Evolutionary conservation across 1,140 invertebrate species (phyloP).

Genomic region (Camponotus vicinus): DNA sequence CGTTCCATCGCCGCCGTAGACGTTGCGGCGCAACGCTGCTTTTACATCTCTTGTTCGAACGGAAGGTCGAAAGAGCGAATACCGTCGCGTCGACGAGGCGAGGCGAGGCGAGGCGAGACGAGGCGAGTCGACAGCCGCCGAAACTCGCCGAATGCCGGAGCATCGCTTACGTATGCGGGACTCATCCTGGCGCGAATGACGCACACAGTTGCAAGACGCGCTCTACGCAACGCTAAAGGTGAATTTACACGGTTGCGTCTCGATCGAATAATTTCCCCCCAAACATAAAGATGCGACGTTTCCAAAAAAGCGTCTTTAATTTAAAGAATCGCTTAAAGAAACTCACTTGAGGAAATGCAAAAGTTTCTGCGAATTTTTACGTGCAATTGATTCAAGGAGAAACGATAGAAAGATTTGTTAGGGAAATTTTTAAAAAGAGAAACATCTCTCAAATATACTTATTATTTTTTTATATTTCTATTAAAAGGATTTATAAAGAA

Average conservation of each 20-base stretch:
- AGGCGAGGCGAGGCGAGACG: conserved; percentile 10
- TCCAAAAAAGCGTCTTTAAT: too few species aligned
- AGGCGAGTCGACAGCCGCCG: conserved; percentile 65
- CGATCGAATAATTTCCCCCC: background rate
- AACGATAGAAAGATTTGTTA: background rate
- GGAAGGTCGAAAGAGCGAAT: conserved; percentile 76
- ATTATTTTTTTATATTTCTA: background rate
- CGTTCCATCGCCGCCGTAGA: conserved; percentile 50
- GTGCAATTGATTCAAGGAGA: too few species aligned
- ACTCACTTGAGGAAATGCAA: too few species aligned
- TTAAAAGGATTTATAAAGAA: background rate
- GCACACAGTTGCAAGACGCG: background rate
- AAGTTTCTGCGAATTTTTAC: background rate
- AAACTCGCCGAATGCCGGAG: conserved; percentile 58
- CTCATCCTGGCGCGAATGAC: background rate
- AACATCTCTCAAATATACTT: background rate
- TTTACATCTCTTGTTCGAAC: conserved; percentile 56
- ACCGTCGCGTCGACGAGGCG: conserved; percentile 35
- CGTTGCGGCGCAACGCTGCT: conserved; percentile 59
- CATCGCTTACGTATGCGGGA: conserved; percentile 4
- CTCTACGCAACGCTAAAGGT: conserved; percentile 16
- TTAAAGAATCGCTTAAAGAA: too few species aligned
- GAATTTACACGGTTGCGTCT: conserved; percentile 26
- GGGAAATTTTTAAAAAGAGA: background rate
- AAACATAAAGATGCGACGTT: too few species aligned